phyloP scores from a whole-genome alignment of 2,797 vertebrate species.

The Clarias fuscus region DNA sequence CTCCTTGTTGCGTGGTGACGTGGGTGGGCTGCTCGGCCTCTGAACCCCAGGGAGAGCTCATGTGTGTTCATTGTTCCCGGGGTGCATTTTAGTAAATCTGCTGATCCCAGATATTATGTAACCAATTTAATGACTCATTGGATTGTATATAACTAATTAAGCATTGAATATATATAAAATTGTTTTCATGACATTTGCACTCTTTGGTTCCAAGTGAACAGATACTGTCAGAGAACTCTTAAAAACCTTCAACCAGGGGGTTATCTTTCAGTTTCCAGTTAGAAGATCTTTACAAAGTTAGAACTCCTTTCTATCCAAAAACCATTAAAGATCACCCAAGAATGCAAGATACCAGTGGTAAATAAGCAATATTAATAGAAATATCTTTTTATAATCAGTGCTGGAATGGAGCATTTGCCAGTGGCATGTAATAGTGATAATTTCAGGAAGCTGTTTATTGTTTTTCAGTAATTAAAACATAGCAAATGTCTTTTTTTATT shows the following conservation, averaged over 20 bases:
- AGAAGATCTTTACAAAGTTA: not conserved
- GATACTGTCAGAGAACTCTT: too few relatives aligned
- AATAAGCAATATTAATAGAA: not conserved
- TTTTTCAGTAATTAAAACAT: slow-evolving; percentile 39
- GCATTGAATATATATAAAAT: not conserved
- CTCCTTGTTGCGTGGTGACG: slow-evolving; percentile 65
- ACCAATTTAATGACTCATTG: slow-evolving; percentile 24
- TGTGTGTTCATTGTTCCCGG: slow-evolving; percentile 64
- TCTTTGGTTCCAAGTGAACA: not conserved
- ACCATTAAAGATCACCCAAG: not conserved
- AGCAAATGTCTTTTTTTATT: slow-evolving; percentile 73
- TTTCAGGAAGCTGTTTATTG: slow-evolving; percentile 73
- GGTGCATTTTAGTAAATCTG: slow-evolving; percentile 63
- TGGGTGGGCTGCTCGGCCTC: slow-evolving; percentile 74
- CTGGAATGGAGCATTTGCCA: slow-evolving; percentile 73
- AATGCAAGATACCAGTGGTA: not conserved
- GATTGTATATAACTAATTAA: not conserved
- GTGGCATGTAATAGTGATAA: slow-evolving; percentile 74
- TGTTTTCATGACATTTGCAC: not conserved
- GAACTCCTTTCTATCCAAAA: not conserved
- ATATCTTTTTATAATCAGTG: not conserved
- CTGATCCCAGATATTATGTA: slow-evolving; percentile 51
- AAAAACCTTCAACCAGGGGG: not conserved
- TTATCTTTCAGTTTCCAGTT: not conserved
- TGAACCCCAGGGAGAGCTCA: slow-evolving; percentile 62